Evolutionary conservation across 2,888 invertebrate species (phyloP), one percentile per base, ranked within the genome.

Genomic region (Mamestra brassicae): DNA sequence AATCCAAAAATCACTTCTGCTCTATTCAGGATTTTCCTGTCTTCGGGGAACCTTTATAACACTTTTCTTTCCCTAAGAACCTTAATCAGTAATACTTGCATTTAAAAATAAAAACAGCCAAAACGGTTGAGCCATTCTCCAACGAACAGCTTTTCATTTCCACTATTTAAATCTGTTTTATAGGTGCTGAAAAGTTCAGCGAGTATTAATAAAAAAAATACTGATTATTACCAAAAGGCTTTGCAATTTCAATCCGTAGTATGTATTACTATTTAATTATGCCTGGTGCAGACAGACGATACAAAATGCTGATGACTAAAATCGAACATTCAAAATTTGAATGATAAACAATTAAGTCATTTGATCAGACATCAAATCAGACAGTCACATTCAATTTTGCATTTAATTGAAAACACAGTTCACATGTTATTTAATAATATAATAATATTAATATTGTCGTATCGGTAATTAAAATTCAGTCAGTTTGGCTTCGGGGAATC

Each of bases 391-490:
- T 57, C 34, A 13, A 68, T 58, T 57, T 54, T 61, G 0, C 60
- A 67, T 68, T 71, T 57, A 0, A 68, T 47, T 70, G 52, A 67
- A 60, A 45, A 15, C 15, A 17, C 10, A 38, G 55, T 42, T 61
- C 50, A 42, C 17, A 38, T 5, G 6, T 65, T 61, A 10, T 50
- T 64, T 45, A n/a, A 45, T 64, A 68, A 38, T 54, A 61, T 38
- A 64, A 42, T n/a, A 42, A 57, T 17, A 50, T 55, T 52, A 26
- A 76, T 26, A 26, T 72, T 45, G 11, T 66, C 34, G 47, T 54
- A 57, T 54, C 55, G 52, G 55, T 81, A 52, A 74, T 67, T 71
- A 47, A 58, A 61, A 71, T 74, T 77, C 70, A 67, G 67, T 8
- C 10, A 36, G 47, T 52, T 11, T 8, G 17, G 66, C 60, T 60